Evolutionary conservation across 1,140 invertebrate species (phyloP).

Genomic region (Lepidostoma basale): DNA sequence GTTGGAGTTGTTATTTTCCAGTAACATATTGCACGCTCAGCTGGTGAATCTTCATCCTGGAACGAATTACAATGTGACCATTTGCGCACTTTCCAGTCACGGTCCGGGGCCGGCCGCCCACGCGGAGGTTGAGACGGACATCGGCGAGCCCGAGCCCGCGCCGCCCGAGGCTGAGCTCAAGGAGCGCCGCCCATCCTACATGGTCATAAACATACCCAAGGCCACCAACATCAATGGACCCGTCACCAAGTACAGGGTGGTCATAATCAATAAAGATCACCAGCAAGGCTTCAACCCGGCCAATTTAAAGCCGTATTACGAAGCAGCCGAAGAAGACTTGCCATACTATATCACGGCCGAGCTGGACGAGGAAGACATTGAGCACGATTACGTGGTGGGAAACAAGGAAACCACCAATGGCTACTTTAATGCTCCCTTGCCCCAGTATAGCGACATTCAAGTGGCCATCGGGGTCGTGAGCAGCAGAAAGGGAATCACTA

Average conservation of each 20-base stretch:
- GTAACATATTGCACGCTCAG: constrained; percentile 56
- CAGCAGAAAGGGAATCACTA: constrained; percentile 66
- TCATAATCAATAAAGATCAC: constrained; percentile 71
- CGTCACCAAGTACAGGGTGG: constrained; percentile 71
- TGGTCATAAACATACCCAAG: constrained; percentile 66
- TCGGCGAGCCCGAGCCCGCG: constrained; percentile 70
- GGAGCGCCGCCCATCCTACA: constrained; percentile 61
- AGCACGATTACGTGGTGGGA: constrained; percentile 75
- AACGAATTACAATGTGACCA: constrained; percentile 72
- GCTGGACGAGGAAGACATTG: constrained; percentile 65
- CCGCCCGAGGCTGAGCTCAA: constrained; percentile 69
- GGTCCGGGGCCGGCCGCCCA: constrained; percentile 65
- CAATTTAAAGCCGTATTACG: constrained; percentile 63
- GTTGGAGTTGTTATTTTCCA: constrained; percentile 60
- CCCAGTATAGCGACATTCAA: constrained; percentile 67
- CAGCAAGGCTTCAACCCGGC: constrained; percentile 66
- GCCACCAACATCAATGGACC: constrained; percentile 77
- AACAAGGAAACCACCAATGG: constrained; percentile 75
- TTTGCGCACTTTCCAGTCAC: constrained; percentile 67
- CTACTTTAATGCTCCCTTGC: constrained; percentile 80
- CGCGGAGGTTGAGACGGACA: constrained; percentile 67
- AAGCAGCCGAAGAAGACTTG: constrained; percentile 64
- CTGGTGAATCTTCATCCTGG: constrained; percentile 72
- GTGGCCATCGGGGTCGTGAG: constrained; percentile 77
- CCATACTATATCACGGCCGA: constrained; percentile 84